Conservation (phyloP, 1,140 invertebrate genomes). For the Drosophila yakuba region DNA sequence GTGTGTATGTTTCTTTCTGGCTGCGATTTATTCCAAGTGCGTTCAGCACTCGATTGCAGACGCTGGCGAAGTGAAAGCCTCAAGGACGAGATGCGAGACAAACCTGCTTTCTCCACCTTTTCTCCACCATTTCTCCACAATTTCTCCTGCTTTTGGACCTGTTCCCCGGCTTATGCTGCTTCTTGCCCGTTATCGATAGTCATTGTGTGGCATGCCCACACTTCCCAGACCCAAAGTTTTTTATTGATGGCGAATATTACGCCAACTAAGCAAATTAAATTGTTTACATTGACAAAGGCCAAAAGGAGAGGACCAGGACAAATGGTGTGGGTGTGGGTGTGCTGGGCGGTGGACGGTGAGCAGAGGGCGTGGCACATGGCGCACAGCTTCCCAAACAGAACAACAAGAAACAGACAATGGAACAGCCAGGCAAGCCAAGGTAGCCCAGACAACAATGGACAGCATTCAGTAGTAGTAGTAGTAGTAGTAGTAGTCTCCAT, state of each 20-base stretch:
- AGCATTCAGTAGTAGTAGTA: conserved; percentile 17
- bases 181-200: conserved; percentile 67
- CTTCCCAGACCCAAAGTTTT: conserved; percentile 37
- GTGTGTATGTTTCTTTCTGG: conserved; percentile 17
- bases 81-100: conserved; percentile 52
- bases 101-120: background rate
- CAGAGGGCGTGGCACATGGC: conserved; percentile 46
- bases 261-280: conserved; percentile 83
- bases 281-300: conserved; percentile 75
- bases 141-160: conserved; percentile 2
- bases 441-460: conserved; percentile 50
- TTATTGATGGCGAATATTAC: conserved; percentile 81
- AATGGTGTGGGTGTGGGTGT: conserved; percentile 13
- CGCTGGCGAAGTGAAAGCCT: conserved; percentile 35
- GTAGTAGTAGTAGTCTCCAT: background rate
- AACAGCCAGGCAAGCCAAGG: conserved; percentile 22
- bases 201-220: conserved; percentile 52
- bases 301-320: conserved; percentile 36
- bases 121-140: background rate
- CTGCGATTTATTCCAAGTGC: conserved; percentile 64
- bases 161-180: conserved; percentile 7
- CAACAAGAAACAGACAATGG: conserved; percentile 21
- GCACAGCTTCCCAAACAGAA: conserved; percentile 24
- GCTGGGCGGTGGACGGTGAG: background rate
- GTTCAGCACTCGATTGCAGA: conserved; percentile 54